Percentiles rank a stretch among this genome's conserved stretches.
Evolutionary conservation across 2,888 invertebrate species (phyloP).

Genomic region (Frankliniella intonsa): DNA sequence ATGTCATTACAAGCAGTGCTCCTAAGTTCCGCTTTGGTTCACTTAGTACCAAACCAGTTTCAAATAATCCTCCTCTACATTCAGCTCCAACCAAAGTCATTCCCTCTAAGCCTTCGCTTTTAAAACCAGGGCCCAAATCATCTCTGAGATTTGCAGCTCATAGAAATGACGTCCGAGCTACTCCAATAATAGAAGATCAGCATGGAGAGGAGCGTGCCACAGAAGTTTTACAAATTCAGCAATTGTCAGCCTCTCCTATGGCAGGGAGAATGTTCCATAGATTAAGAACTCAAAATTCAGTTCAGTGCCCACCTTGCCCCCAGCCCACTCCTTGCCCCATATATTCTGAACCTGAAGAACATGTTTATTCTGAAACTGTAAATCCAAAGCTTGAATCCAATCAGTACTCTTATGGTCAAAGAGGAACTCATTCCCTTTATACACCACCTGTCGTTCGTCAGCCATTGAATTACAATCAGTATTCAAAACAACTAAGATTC

Average conservation of each 20-base stretch:
- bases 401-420: background rate
- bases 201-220: background rate
- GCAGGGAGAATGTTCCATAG: background rate
- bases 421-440: too few relatives aligned
- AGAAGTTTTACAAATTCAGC: background rate
- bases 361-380: too few relatives aligned
- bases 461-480: background rate
- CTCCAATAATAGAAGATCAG: conserved; percentile 5
- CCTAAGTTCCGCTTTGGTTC: background rate
- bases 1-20: background rate
- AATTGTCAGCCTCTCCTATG: background rate
- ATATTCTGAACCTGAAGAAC: too few relatives aligned
- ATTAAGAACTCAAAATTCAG: too few relatives aligned
- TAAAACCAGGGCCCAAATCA: background rate
- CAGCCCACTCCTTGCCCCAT: too few relatives aligned
- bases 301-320: too few relatives aligned
- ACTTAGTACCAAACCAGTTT: background rate
- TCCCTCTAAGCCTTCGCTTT: background rate
- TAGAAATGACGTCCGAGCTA: background rate
- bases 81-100: background rate
- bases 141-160: background rate
- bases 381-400: background rate
- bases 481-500: background rate
- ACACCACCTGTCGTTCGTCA: background rate
- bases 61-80: background rate